Percentiles rank a stretch among this genome's conserved stretches.
phyloP scores from a whole-genome alignment of 2,797 vertebrate genomes.

The Chrysocyon brachyurus region DNA sequence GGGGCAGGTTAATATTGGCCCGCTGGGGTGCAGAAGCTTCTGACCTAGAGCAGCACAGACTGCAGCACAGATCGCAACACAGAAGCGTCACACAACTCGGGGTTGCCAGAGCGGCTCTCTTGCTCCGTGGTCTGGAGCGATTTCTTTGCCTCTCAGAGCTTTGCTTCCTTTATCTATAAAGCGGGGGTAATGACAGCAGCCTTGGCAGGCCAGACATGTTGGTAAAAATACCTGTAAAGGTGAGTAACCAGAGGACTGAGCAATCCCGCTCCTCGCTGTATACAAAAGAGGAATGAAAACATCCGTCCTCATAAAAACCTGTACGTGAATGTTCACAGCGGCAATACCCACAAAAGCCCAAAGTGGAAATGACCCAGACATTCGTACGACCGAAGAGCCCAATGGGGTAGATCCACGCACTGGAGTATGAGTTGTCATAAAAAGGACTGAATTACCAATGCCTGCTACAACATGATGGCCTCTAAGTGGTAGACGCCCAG shows the following conservation, averaged over 20 bases:
- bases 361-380: background rate
- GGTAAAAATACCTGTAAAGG: background rate
- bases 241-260: background rate
- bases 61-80: fast-evolving
- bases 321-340: background rate
- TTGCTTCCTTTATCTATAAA: background rate
- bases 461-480: background rate
- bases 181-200: background rate
- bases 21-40: background rate
- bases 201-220: background rate
- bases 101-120: background rate
- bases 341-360: background rate
- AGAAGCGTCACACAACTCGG: background rate
- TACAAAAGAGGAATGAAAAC: background rate
- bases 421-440: background rate
- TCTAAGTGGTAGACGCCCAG: background rate
- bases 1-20: background rate
- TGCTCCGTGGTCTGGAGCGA: background rate
- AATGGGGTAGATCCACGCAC: background rate
- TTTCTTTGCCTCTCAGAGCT: background rate
- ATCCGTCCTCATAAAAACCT: background rate
- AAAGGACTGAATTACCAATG: background rate
- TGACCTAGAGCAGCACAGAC: background rate
- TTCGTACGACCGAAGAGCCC: background rate
- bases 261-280: background rate